These are phyloP conservation scores for Hippotragus niger DNA, from an alignment of 2,113 vertebrate genomes.

Conservation along the genomic window DNA sequence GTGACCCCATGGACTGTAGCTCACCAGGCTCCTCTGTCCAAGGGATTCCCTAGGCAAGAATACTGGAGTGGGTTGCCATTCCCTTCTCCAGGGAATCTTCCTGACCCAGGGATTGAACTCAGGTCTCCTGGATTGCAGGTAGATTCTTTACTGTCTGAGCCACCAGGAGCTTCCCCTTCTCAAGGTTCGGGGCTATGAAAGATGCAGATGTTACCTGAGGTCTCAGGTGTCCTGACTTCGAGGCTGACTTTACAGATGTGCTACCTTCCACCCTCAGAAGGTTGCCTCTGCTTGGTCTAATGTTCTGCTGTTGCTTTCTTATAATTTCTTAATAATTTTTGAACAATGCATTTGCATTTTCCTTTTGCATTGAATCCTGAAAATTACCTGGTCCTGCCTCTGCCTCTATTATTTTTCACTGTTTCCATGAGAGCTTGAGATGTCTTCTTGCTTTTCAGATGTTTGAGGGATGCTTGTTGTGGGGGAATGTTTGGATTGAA, in stretches of 20 bases:
- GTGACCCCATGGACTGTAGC: neutral
- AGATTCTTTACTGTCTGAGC: neutral
- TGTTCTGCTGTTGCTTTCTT: neutral
- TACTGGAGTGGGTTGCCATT: neutral
- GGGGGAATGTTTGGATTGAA: neutral
- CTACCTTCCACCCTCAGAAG: neutral
- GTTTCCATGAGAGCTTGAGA: neutral
- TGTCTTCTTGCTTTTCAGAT: neutral
- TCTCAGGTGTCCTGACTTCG: accelerated
- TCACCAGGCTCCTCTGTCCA: neutral
- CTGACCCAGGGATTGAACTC: neutral
- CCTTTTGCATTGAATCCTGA: neutral
- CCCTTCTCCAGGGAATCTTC: neutral
- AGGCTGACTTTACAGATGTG: neutral
- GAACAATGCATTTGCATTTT: neutral
- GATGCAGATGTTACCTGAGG: neutral
- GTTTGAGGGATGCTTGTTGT: neutral
- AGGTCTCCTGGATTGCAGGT: neutral
- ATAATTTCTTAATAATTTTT: neutral
- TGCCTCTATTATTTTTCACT: neutral
- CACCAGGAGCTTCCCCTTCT: neutral
- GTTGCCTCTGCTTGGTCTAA: neutral
- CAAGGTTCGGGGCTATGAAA: neutral
- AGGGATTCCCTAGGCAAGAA: neutral
- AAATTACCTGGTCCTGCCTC: neutral